Percentiles rank a stretch among this genome's conserved stretches.
These are phyloP conservation scores for Limnodromus scolopaceus DNA, from an alignment of 2,797 vertebrate genomes.

Conservation along the genomic window DNA sequence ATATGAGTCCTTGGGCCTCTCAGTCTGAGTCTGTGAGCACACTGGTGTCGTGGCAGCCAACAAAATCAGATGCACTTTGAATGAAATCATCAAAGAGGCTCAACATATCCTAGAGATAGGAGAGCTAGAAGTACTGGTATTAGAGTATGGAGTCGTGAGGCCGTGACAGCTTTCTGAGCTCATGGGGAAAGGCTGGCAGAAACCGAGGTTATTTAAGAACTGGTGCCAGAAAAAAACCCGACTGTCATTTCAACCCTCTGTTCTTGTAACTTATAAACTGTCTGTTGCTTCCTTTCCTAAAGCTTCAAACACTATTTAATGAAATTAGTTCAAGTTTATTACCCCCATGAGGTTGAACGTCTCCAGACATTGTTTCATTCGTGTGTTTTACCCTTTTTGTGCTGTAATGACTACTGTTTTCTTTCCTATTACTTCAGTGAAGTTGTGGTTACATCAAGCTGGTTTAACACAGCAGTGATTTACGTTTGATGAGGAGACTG, in stretches of 20 bases:
- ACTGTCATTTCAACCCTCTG: background rate
- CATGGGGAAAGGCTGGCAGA: background rate
- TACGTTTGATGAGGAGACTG: background rate
- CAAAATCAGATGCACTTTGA: background rate
- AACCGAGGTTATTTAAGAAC: background rate
- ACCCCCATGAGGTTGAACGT: background rate
- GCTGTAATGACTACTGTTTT: background rate
- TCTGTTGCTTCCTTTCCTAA: background rate
- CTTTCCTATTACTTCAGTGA: background rate
- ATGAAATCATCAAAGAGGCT: background rate
- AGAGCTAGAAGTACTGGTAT: background rate
- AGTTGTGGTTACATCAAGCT: background rate
- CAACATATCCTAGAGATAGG: background rate
- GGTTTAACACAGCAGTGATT: slow-evolving; percentile 13
- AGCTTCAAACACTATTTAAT: background rate
- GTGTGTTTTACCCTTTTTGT: background rate
- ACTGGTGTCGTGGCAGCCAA: background rate
- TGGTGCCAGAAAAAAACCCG: background rate
- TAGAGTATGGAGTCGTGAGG: background rate
- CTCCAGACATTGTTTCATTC: slow-evolving; percentile 32
- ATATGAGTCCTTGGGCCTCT: background rate
- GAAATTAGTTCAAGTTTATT: background rate
- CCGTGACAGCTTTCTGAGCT: background rate
- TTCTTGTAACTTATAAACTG: background rate
- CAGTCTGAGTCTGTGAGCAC: background rate